Evolutionary conservation across 2,888 invertebrate species (phyloP).

Genomic region (Pachymerium ferrugineum): DNA sequence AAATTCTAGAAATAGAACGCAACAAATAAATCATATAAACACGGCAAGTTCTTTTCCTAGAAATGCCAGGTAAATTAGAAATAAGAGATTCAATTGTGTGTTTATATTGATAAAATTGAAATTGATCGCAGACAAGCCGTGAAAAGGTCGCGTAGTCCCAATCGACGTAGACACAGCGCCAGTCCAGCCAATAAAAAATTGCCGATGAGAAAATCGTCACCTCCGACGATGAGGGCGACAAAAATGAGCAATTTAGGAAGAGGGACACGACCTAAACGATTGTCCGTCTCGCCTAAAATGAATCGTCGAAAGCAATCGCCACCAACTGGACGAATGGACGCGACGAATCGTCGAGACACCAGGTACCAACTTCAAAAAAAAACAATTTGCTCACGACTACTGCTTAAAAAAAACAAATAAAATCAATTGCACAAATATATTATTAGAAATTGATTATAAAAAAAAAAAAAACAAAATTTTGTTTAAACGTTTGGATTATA

Average conservation of each 20-base stretch:
- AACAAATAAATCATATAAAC: too few relatives aligned
- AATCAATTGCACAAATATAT: too few relatives aligned
- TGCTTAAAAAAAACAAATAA: too few relatives aligned
- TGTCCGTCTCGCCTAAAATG: not conserved
- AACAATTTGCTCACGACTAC: too few relatives aligned
- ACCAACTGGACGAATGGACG: not conserved
- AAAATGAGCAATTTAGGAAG: not conserved
- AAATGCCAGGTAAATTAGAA: not conserved
- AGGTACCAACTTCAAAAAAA: not conserved
- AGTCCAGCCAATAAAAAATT: not conserved
- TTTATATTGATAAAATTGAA: not conserved
- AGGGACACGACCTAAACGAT: not conserved
- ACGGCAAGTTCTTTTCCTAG: not conserved
- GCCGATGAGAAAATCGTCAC: not conserved
- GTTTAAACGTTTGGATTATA: too few relatives aligned
- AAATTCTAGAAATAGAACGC: not conserved
- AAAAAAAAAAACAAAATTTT: too few relatives aligned
- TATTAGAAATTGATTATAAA: too few relatives aligned
- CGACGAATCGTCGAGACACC: not conserved
- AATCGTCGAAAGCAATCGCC: not conserved
- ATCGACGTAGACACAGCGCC: not conserved
- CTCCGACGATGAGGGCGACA: not conserved
- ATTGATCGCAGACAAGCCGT: not conserved
- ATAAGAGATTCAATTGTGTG: not conserved
- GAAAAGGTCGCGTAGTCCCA: not conserved